Percentiles rank a stretch among this genome's conserved stretches.
phyloP scores from a whole-genome alignment of 1,140 invertebrate genomes.

The Maconellicoccus hirsutus region DNA sequence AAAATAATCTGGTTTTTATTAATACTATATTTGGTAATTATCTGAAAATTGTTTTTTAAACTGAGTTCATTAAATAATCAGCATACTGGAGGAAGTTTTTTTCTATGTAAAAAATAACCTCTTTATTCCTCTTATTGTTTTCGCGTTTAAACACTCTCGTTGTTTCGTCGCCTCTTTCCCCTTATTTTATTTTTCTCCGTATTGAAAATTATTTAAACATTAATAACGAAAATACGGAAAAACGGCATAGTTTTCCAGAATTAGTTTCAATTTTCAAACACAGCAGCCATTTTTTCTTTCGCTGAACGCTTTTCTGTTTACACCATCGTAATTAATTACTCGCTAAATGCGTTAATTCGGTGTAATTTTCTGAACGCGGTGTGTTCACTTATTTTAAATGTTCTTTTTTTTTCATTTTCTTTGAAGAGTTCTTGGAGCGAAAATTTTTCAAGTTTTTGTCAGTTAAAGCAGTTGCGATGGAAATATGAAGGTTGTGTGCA shows the following conservation, averaged over 20 bases:
- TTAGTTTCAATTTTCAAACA: background rate
- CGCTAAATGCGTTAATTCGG: background rate
- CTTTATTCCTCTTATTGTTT: background rate
- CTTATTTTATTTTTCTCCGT: background rate
- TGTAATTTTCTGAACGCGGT: background rate
- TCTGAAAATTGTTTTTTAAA: background rate
- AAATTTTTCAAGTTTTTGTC: background rate
- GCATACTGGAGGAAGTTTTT: background rate
- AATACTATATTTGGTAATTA: background rate
- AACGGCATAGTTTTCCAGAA: background rate
- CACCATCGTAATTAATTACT: background rate
- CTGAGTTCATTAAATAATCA: background rate
- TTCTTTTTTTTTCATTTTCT: too few species aligned
- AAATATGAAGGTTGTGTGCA: too few species aligned
- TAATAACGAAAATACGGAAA: background rate
- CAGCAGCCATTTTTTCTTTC: background rate
- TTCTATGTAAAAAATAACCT: background rate
- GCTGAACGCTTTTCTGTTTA: background rate
- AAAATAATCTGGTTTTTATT: slow-evolving; percentile 4
- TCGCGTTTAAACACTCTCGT: background rate
- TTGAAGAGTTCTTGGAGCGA: too few species aligned
- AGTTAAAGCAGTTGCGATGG: background rate
- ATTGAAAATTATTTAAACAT: slow-evolving; percentile 10
- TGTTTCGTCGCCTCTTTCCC: background rate
- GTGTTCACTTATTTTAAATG: background rate